phyloP scores from a whole-genome alignment of 2,113 vertebrate genomes.

The human region DNA sequence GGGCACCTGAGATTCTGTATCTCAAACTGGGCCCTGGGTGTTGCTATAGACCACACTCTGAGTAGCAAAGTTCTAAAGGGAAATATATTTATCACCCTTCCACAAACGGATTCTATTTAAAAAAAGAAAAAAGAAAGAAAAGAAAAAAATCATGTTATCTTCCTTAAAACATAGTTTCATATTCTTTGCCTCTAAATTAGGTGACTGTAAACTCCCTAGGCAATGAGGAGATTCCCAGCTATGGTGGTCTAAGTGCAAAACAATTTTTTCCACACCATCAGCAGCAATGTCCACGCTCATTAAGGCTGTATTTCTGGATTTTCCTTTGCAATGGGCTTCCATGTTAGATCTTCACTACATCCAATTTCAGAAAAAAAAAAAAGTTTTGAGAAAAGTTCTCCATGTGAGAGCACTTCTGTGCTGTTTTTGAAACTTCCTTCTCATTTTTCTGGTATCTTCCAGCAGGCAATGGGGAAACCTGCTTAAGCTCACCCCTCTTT shows the following conservation, averaged over 20 bases:
- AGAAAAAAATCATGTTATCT: background rate
- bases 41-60: background rate
- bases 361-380: background rate
- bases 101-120: background rate
- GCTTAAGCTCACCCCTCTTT: slow-evolving; percentile 11
- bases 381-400: background rate
- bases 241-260: background rate
- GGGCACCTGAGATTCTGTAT: background rate
- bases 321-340: background rate
- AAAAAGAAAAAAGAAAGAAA: background rate
- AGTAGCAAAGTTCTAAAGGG: background rate
- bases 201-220: background rate
- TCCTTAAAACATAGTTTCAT: background rate
- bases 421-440: background rate
- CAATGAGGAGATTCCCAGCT: background rate
- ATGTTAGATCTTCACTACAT: background rate
- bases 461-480: slow-evolving; percentile 14
- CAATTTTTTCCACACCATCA: background rate
- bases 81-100: background rate
- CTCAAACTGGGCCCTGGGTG: background rate
- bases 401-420: background rate
- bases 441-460: background rate
- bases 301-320: background rate
- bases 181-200: background rate
- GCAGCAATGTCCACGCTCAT: no score